Conservation (phyloP, 2,113 vertebrate genomes). For the Clupea harengus region DNA sequence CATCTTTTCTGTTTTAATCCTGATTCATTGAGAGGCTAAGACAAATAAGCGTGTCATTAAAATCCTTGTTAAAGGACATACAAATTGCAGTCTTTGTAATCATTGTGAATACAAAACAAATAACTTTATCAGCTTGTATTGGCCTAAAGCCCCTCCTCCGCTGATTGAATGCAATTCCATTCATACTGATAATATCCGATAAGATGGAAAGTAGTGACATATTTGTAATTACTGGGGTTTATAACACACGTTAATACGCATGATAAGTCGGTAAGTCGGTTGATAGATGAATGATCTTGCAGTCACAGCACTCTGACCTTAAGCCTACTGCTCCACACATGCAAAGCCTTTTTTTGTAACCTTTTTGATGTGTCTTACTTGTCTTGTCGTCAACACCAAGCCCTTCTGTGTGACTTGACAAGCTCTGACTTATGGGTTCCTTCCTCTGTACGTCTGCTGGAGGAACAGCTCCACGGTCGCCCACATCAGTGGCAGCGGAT, state of each 20-base stretch:
- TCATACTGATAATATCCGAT: neutral
- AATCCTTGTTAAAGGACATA: constrained; percentile 44
- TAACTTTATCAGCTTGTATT: neutral
- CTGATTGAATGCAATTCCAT: neutral
- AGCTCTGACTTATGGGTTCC: neutral
- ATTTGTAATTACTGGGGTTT: neutral
- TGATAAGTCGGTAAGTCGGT: neutral
- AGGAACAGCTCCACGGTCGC: neutral
- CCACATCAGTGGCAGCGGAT: neutral
- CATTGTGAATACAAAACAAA: neutral
- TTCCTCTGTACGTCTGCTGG: neutral
- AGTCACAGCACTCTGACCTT: neutral
- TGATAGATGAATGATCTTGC: neutral
- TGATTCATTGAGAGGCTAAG: constrained; percentile 24
- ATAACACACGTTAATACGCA: neutral
- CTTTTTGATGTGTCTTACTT: neutral
- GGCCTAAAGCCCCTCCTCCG: neutral
- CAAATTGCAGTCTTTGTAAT: constrained; percentile 31
- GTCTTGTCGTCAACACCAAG: neutral
- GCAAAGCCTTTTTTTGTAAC: neutral
- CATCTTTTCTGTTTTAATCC: constrained; percentile 47
- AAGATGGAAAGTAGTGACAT: neutral
- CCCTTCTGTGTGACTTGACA: neutral
- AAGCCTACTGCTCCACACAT: neutral
- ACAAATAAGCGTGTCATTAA: constrained; percentile 45